phyloP scores from a whole-genome alignment of 2,797 vertebrate species.

The Antrozous pallidus region DNA sequence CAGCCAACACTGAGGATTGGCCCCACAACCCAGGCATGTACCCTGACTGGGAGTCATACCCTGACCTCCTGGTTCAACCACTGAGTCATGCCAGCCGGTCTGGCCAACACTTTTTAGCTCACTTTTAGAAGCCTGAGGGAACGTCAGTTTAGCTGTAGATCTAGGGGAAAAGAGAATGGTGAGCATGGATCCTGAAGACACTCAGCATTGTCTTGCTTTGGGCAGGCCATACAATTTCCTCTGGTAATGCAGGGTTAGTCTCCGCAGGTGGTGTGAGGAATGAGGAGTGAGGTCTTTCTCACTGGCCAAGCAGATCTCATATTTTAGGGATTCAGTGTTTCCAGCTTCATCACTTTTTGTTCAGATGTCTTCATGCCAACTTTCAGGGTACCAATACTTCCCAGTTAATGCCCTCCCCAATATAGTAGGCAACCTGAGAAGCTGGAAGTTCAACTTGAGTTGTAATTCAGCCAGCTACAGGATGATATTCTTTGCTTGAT shows the following conservation, averaged over 20 bases:
- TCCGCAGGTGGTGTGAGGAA: not conserved
- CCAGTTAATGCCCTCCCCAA: not conserved
- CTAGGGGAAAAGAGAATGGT: not conserved
- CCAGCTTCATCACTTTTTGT: not conserved
- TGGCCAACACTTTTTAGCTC: not conserved
- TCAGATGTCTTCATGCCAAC: not conserved
- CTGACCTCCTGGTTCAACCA: too few relatives aligned
- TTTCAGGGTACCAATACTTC: not conserved
- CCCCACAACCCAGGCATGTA: too few relatives aligned
- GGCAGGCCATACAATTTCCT: not conserved
- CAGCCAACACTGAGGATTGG: too few relatives aligned
- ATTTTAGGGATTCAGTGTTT: not conserved
- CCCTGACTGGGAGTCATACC: too few relatives aligned
- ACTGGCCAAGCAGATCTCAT: too few relatives aligned
- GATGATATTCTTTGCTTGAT: not conserved
- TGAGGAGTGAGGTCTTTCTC: not conserved
- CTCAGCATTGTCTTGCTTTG: not conserved
- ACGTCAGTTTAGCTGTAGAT: not conserved
- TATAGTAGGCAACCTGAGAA: not conserved
- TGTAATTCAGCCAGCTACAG: not conserved
- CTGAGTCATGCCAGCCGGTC: too few relatives aligned
- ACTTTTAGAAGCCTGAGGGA: not conserved
- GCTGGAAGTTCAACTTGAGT: not conserved
- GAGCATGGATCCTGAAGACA: too few relatives aligned
- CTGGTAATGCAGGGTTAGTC: not conserved